phyloP scores from a whole-genome alignment of 1,140 invertebrate genomes.

The Brachionus plicatilis region DNA sequence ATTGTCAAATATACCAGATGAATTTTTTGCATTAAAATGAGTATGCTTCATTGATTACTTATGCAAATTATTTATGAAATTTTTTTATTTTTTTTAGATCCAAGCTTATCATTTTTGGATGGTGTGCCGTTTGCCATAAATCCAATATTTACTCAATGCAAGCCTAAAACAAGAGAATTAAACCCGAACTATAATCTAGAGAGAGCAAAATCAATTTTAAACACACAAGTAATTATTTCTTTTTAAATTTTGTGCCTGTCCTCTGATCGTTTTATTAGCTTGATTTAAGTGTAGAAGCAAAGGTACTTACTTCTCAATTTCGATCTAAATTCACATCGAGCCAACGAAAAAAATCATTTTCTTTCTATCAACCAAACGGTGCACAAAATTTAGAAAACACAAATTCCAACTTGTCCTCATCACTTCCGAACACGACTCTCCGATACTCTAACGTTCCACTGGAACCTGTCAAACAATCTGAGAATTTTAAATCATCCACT shows the following conservation, averaged over 20 bases:
- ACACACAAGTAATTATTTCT: background rate
- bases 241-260: background rate
- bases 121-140: conserved; percentile 1
- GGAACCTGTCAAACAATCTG: background rate
- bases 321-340: background rate
- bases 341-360: background rate
- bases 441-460: background rate
- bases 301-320: background rate
- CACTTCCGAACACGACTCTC: background rate
- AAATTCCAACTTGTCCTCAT: background rate
- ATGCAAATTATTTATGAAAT: too few species aligned
- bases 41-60: background rate
- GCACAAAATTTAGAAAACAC: background rate
- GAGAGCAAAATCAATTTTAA: background rate
- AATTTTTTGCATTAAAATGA: background rate
- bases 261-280: background rate
- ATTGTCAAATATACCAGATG: background rate
- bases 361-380: background rate
- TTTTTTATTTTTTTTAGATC: background rate
- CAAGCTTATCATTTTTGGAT: background rate
- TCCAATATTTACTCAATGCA: background rate
- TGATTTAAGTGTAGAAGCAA: background rate
- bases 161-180: background rate
- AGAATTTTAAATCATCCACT: background rate
- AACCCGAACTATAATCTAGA: conserved; percentile 3